Base-by-base conservation (phyloP, 1,140 invertebrate species). In the Drosophila paulistorum region DNA sequence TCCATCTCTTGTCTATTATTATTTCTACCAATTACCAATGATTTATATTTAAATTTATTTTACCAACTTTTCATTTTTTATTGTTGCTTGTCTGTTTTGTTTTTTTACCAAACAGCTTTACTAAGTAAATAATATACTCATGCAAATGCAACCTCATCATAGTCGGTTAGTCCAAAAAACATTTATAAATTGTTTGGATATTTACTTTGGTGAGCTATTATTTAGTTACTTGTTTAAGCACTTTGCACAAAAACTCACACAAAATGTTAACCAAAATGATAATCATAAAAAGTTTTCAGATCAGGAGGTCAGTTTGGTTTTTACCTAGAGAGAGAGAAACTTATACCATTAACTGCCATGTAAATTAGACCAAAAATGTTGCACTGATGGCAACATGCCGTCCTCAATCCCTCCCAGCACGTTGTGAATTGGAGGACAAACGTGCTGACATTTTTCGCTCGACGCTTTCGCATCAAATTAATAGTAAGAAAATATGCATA, bases 401-500 rank as follows among this genome's bases (percentile, higher is more conserved):
- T 3, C 1, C n/a, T 48, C 20, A 10, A 39, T 23, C 41, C 10
- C 14, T 10, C 13, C 30, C n/a, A 7, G 6, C 42, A 14, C 4
- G 1, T 7, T 48, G 14, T 48, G 58, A 69, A 9, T 37, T 39
- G 74, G 45, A 30, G 45, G 45, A 77, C 78, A 81, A 75, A 80
- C 64, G 35, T 75, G 77, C 55, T 71, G 77, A 80, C 77, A 75
- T 66, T 80, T 77, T 80, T 75, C 65, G 67, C 77, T 71, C 67
- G 41, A 71, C 59, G 67, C 68, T 68, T 77, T 51, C 75, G 72
- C 73, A 76, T 81, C 73, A 81, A 81, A 81, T 81, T 81, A 81
- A 81, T 81, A 73, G 60, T 78, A 62, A 71, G 79, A 73, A 81
- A 80, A 81, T 81, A 81, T 81, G 78, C 79, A 80, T 76, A 72